phyloP scores from a whole-genome alignment of 2,888 invertebrate species.

The Pemphredon lugubris region DNA sequence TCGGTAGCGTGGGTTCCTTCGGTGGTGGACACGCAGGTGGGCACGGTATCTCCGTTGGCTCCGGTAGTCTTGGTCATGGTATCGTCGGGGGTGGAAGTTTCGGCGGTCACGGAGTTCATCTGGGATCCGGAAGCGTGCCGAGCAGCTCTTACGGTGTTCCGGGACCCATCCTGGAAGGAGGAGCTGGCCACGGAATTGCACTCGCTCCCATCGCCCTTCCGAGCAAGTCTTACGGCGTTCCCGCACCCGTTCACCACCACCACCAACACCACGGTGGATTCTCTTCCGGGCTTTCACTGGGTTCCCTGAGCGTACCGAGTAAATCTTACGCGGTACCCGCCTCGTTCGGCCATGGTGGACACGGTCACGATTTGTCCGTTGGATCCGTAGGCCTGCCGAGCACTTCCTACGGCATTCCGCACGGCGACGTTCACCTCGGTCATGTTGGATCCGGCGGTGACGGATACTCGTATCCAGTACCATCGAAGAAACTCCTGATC shows the following conservation, averaged over 20 bases:
- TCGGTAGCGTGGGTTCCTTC: slow-evolving; percentile 3
- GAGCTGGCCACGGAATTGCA: background rate
- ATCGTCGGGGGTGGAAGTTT: background rate
- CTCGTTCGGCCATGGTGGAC: background rate
- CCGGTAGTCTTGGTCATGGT: slow-evolving; percentile 1
- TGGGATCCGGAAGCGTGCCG: slow-evolving; percentile 14
- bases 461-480: slow-evolving; percentile 63
- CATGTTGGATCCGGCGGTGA: slow-evolving; percentile 3
- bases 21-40: background rate
- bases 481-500: slow-evolving; percentile 48
- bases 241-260: background rate
- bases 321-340: slow-evolving; percentile 1
- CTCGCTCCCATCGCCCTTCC: background rate
- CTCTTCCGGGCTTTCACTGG: background rate
- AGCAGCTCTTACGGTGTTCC: slow-evolving; percentile 26
- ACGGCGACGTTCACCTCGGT: background rate
- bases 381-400: slow-evolving; percentile 9
- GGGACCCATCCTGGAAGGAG: background rate
- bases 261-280: background rate
- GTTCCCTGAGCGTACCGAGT: background rate
- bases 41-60: background rate
- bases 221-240: background rate
- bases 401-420: slow-evolving; percentile 5
- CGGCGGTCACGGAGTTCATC: slow-evolving; percentile 3
- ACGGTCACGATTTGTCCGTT: background rate